Evolutionary conservation across 2,888 invertebrate species (phyloP), one percentile per base, ranked within the genome.

Genomic region (Ichneumon xanthorius): DNA sequence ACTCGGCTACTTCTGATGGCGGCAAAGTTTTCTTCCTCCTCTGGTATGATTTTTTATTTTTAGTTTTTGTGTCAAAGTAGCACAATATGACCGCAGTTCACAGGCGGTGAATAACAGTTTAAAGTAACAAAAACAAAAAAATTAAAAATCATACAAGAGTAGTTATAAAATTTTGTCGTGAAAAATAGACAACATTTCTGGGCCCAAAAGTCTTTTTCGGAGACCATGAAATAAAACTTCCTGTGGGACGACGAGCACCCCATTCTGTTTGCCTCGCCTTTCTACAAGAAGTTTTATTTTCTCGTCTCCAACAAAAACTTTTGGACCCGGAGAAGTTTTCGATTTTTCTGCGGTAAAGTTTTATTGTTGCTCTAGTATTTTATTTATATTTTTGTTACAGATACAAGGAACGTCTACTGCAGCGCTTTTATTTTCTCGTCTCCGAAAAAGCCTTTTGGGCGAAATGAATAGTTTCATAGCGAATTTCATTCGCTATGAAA

Each of bases 1-100:
- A 33, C 65, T 53, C 50, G 6, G 65, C 50, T 58, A 14, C 33
- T 75, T 80, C 55, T 75, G 71, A 76, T 80, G 65, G 68, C 50
- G 9, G 37, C 7, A 9, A 37, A 37, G 37, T 37, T 37, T 9
- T 9, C 0, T 2, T 9, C 1, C 37, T 37, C 1, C 37, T 9
- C 37, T 9, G 4, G 9, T 37, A 37, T 37, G 37, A 9, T 7
- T 37, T 37, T 37, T 37, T 9, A 0, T 37, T 73, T 40, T 73
- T 75, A 75, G 48, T 61, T 48, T 37, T 37, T 33, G 4, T 3
- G 6, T 6, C 5, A 9, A 9, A 6, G 37, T 6, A 37, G 6
- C 7, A 5, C 37, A 7, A 37, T 37, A 37, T 30, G 4, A 30
- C 4, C 6, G 33, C 6, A 33, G 33, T 33, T 33, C 33, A 33